phyloP scores from a whole-genome alignment of 2,888 invertebrate genomes.

The Rhyacophila evoluta region DNA sequence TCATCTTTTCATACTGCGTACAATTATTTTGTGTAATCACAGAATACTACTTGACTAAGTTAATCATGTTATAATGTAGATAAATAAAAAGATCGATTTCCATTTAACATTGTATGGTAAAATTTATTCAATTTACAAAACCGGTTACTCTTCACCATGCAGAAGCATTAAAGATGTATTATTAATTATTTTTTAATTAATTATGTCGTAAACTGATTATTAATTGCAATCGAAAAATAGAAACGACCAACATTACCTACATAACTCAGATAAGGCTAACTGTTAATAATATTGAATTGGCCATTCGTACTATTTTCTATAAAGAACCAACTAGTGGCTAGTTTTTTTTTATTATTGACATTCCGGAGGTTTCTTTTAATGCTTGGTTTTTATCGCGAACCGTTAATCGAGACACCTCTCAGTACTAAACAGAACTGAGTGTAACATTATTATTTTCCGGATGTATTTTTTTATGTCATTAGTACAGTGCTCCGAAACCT shows the following conservation, averaged over 20 bases:
- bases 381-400: not conserved
- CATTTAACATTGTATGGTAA: too few relatives aligned
- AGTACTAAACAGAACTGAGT: not conserved
- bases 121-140: too few relatives aligned
- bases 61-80: too few relatives aligned
- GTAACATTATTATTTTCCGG: not conserved
- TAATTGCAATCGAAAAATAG: not conserved
- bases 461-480: not conserved
- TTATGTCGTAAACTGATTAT: not conserved
- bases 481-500: too few relatives aligned
- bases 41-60: too few relatives aligned
- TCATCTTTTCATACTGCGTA: too few relatives aligned
- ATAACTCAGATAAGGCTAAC: not conserved
- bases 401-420: constrained; percentile 1
- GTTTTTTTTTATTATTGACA: not conserved
- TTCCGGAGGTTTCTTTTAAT: not conserved
- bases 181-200: too few relatives aligned
- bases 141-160: too few relatives aligned
- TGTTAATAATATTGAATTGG: not conserved
- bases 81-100: too few relatives aligned
- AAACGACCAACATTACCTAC: not conserved
- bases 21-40: too few relatives aligned
- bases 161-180: too few relatives aligned
- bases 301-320: not conserved
- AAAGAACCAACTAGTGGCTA: not conserved